A percentile compares a stretch with the other conserved stretches of the same genome.
These are phyloP conservation scores for Drosophila ustulata DNA, from an alignment of 2,888 invertebrate species.

Conservation along the genomic window DNA sequence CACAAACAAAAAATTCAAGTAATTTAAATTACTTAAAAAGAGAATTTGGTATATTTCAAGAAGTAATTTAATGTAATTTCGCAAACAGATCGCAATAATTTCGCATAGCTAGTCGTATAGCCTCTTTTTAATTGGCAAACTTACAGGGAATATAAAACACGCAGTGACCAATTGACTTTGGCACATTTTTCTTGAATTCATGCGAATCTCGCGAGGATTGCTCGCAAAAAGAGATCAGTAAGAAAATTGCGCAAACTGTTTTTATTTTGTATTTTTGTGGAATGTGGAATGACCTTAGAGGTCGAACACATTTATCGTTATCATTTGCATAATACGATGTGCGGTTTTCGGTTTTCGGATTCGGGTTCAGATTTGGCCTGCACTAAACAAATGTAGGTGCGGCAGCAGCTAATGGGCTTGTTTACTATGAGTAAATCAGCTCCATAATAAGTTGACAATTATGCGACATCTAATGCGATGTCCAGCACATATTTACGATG, in stretches of 20 bases:
- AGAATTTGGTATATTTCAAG: no score
- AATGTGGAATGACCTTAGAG: conserved; percentile 50
- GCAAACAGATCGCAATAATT: not conserved
- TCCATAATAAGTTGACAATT: conserved; percentile 45
- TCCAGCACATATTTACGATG: conserved; percentile 46
- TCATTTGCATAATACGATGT: conserved; percentile 36
- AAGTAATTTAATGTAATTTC: not conserved
- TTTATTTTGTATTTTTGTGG: conserved; percentile 20
- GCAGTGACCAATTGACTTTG: conserved; percentile 28
- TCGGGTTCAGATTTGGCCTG: not conserved
- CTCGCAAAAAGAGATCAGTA: conserved; percentile 9
- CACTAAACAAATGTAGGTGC: conserved; percentile 21
- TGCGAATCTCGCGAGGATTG: conserved; percentile 35
- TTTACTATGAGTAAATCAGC: conserved; percentile 46
- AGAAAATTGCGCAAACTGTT: conserved; percentile 34
- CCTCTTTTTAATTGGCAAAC: no score
- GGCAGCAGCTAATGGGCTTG: conserved; percentile 24
- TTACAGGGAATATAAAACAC: conserved; percentile 27
- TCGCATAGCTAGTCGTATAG: not conserved
- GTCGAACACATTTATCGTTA: conserved; percentile 21
- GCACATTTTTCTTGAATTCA: conserved; percentile 37
- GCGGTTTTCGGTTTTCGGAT: not conserved
- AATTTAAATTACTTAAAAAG: no score
- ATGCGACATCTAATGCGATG: conserved; percentile 52
- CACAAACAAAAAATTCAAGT: no score